These are phyloP conservation scores for Pelosia muscerda DNA, from an alignment of 2,888 invertebrate genomes.

Conservation along the genomic window DNA sequence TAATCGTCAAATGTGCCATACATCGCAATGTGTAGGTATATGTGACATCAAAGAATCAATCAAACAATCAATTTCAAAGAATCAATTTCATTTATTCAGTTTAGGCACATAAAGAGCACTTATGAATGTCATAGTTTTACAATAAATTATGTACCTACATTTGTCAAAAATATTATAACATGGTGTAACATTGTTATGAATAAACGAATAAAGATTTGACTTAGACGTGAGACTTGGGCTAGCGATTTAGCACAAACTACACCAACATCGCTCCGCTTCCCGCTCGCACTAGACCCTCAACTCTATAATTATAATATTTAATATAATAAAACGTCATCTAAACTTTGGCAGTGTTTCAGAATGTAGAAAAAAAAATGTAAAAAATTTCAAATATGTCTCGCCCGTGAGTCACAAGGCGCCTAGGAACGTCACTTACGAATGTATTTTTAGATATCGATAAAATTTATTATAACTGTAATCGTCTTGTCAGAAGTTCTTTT, in stretches of 20 bases:
- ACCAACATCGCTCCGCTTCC: slow-evolving; percentile 24
- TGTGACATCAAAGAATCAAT: too few relatives aligned
- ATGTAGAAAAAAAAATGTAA: slow-evolving; percentile 57
- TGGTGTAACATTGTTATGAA: too few relatives aligned
- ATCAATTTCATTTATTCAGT: too few relatives aligned
- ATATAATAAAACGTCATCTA: slow-evolving; percentile 56
- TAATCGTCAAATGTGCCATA: too few relatives aligned
- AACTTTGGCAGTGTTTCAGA: slow-evolving; percentile 60
- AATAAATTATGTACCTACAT: too few relatives aligned
- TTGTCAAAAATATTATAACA: too few relatives aligned
- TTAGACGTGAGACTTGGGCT: too few relatives aligned
- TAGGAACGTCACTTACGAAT: slow-evolving; percentile 18
- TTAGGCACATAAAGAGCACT: too few relatives aligned
- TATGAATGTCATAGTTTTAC: too few relatives aligned
- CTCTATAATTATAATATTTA: slow-evolving; percentile 59
- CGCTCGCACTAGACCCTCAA: slow-evolving; percentile 35
- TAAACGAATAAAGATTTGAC: too few relatives aligned
- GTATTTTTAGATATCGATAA: slow-evolving; percentile 41
- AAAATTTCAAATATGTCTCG: slow-evolving; percentile 45
- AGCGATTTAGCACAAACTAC: background rate
- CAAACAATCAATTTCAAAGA: too few relatives aligned
- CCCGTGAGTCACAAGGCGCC: slow-evolving; percentile 53
- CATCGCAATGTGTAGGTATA: too few relatives aligned
- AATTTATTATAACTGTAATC: slow-evolving; percentile 38
- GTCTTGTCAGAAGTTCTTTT: slow-evolving; percentile 21